These are phyloP conservation scores for Eupithecia abbreviata DNA, from an alignment of 2,888 invertebrate genomes.

Conservation along the genomic window DNA sequence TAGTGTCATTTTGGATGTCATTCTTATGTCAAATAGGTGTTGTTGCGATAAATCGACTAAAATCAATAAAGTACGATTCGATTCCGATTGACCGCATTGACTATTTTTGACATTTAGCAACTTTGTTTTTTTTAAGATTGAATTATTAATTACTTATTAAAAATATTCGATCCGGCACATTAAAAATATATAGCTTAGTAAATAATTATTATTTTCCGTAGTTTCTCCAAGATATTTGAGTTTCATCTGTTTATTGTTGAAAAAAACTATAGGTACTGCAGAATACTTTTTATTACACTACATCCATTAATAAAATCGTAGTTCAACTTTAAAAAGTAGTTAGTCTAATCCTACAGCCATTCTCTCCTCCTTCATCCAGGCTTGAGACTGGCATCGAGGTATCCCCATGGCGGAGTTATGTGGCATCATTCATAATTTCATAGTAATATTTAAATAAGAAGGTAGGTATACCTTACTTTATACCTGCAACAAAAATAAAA, in stretches of 20 bases:
- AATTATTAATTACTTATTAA: too few relatives aligned
- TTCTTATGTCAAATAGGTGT: neutral
- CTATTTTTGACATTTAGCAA: too few relatives aligned
- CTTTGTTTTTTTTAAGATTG: too few relatives aligned
- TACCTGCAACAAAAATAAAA: slow-evolving; percentile 3
- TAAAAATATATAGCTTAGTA: too few relatives aligned
- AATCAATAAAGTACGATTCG: neutral
- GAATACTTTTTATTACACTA: too few relatives aligned
- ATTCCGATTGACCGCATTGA: too few relatives aligned
- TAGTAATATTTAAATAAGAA: neutral
- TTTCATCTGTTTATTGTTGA: neutral
- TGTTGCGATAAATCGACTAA: neutral
- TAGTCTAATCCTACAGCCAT: slow-evolving; percentile 18
- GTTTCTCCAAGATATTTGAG: neutral
- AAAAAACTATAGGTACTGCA: too few relatives aligned
- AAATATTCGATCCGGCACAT: too few relatives aligned
- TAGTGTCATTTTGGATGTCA: neutral
- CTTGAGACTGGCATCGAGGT: slow-evolving; percentile 50
- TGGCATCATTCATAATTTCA: slow-evolving; percentile 22
- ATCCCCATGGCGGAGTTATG: slow-evolving; percentile 48
- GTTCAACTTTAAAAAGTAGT: neutral
- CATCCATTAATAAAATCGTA: neutral
- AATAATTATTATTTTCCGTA: too few relatives aligned
- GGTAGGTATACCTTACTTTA: neutral
- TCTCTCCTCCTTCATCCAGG: slow-evolving; percentile 54